Conservation (phyloP, 2,888 invertebrate species). For the Tachina grossa region DNA sequence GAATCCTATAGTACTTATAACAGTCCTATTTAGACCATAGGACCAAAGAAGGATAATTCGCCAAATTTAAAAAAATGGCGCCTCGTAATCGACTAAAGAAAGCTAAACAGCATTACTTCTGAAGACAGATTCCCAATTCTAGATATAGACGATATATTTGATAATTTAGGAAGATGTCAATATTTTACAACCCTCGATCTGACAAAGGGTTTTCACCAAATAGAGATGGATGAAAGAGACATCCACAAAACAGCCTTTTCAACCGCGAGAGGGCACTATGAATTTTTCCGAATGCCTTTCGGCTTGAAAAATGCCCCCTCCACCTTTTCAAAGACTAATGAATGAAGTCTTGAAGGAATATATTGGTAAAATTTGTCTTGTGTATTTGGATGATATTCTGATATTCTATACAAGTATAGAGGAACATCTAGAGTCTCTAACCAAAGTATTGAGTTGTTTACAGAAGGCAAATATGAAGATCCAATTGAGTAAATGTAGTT, state of each 20-base stretch:
- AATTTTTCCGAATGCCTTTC: neutral
- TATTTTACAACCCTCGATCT: conserved; percentile 4
- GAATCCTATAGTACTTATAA: too few species aligned
- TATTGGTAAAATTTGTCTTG: neutral
- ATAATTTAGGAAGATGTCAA: neutral
- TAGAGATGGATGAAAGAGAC: neutral
- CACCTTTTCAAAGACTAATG: neutral
- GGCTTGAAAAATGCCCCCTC: neutral
- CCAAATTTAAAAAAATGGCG: too few species aligned
- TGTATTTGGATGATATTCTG: conserved; percentile 1
- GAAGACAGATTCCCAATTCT: conserved; percentile 1
- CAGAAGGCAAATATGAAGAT: neutral
- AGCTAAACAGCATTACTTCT: neutral
- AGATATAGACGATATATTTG: conserved; percentile 12
- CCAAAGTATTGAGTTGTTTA: neutral
- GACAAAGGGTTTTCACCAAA: neutral
- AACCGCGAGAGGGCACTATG: neutral
- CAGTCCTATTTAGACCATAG: too few species aligned
- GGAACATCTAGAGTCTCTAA: neutral
- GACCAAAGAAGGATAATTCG: too few species aligned
- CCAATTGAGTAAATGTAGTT: neutral
- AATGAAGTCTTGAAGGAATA: neutral
- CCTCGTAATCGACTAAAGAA: neutral
- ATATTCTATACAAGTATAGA: neutral
- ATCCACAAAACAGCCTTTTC: neutral